Evolutionary conservation across 1,140 invertebrate species (phyloP).

Genomic region (Drosophila sturtevanti): DNA sequence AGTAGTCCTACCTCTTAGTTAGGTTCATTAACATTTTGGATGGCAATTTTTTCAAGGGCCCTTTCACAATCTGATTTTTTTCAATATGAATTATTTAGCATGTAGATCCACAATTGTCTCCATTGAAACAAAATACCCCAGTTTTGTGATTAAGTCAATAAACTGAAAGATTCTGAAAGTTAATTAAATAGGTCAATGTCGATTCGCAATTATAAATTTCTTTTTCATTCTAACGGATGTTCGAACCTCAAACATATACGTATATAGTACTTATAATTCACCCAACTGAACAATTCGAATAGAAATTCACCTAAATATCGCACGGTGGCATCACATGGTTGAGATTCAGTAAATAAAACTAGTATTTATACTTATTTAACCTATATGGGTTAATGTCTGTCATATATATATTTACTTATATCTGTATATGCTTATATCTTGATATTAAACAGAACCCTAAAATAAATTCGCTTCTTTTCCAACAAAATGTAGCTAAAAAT

Average conservation of each 20-base stretch:
- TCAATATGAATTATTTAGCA: not conserved
- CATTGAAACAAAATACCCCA: constrained; percentile 21
- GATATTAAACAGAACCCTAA: constrained; percentile 26
- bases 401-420: constrained; percentile 35
- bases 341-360: constrained; percentile 25
- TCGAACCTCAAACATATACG: constrained; percentile 28
- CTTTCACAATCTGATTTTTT: not conserved
- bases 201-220: constrained; percentile 27
- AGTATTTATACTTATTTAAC: not conserved
- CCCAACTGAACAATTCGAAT: not conserved
- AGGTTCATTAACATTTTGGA: constrained; percentile 33
- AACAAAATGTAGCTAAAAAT: constrained; percentile 38
- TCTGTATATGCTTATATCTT: constrained; percentile 4
- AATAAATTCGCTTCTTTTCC: constrained; percentile 23
- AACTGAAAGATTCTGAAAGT: constrained; percentile 41
- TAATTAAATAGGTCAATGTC: constrained; percentile 67
- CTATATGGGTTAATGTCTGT: not conserved
- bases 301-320: constrained; percentile 22
- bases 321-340: constrained; percentile 1
- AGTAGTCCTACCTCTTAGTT: not conserved
- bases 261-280: constrained; percentile 12
- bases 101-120: constrained; percentile 9
- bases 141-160: constrained; percentile 53
- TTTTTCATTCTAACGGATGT: constrained; percentile 37
- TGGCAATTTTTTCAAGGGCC: constrained; percentile 28